Conservation (phyloP, 2,797 vertebrate species). For the Danio kyathit region DNA sequence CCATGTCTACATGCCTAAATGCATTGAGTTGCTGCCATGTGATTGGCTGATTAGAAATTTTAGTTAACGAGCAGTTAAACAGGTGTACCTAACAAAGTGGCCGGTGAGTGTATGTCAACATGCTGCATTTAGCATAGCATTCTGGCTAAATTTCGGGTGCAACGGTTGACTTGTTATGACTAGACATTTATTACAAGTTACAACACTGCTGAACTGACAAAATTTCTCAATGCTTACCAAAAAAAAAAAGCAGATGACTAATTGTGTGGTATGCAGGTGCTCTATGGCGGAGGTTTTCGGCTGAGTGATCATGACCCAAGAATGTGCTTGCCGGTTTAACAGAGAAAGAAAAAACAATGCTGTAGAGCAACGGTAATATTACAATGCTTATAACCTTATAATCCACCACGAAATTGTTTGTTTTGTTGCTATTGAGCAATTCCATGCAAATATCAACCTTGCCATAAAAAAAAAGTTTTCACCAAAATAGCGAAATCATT, state of each 20-base stretch:
- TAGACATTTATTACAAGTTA: conserved; percentile 13
- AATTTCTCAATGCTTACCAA: neutral
- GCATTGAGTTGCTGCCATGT: no score
- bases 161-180: conserved; percentile 9
- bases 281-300: neutral
- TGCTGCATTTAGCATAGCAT: neutral
- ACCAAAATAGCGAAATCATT: no score
- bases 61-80: no score
- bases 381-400: neutral
- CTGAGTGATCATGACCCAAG: neutral
- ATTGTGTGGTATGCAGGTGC: neutral
- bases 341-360: neutral
- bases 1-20: no score
- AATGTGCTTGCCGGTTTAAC: neutral
- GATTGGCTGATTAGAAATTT: no score
- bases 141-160: neutral
- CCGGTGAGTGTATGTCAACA: neutral
- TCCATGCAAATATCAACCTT: no score
- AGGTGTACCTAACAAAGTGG: no score
- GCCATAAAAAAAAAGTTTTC: no score
- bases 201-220: conserved; percentile 1
- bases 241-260: neutral
- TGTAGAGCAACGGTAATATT: neutral
- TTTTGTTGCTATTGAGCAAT: no score
- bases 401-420: no score